phyloP scores from a whole-genome alignment of 1,140 invertebrate species.

The Panulirus ornatus region DNA sequence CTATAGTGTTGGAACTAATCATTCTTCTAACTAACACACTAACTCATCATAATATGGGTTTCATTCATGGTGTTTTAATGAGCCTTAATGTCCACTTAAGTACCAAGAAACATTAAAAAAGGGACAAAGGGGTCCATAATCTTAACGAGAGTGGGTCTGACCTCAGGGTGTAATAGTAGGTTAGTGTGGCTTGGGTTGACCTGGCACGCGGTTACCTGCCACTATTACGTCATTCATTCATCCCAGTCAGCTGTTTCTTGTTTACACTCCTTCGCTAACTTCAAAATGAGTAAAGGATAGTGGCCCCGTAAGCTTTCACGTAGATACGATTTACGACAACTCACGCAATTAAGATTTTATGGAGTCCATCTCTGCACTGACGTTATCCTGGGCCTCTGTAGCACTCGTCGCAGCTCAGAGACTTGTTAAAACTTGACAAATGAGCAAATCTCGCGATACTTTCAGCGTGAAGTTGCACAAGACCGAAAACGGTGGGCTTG shows the following conservation, averaged over 20 bases:
- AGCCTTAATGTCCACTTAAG: conserved; percentile 19
- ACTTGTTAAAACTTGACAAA: conserved; percentile 14
- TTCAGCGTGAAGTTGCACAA: conserved; percentile 34
- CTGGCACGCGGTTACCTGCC: conserved; percentile 59
- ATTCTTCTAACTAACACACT: too few species aligned
- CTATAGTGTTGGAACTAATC: too few species aligned
- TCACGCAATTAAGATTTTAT: not conserved
- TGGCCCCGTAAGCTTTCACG: conserved; percentile 43
- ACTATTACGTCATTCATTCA: conserved; percentile 72
- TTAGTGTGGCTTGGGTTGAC: conserved; percentile 8
- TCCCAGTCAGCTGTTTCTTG: conserved; percentile 73
- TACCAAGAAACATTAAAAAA: conserved; percentile 28
- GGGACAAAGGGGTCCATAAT: not conserved
- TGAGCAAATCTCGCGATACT: conserved; percentile 21
- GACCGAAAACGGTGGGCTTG: conserved; percentile 60
- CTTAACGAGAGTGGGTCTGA: not conserved
- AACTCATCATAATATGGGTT: not conserved
- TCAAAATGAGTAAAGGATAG: conserved; percentile 63
- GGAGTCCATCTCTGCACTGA: conserved; percentile 32
- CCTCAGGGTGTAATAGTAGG: not conserved
- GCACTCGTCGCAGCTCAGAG: conserved; percentile 11
- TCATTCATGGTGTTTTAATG: conserved; percentile 5
- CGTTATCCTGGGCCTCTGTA: conserved; percentile 7
- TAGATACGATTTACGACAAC: conserved; percentile 34
- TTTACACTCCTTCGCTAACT: conserved; percentile 67